Percentiles rank a stretch among this genome's conserved stretches.
These are phyloP conservation scores for Bombus vancouverensis DNA, from an alignment of 1,140 invertebrate genomes.

Conservation along the genomic window DNA sequence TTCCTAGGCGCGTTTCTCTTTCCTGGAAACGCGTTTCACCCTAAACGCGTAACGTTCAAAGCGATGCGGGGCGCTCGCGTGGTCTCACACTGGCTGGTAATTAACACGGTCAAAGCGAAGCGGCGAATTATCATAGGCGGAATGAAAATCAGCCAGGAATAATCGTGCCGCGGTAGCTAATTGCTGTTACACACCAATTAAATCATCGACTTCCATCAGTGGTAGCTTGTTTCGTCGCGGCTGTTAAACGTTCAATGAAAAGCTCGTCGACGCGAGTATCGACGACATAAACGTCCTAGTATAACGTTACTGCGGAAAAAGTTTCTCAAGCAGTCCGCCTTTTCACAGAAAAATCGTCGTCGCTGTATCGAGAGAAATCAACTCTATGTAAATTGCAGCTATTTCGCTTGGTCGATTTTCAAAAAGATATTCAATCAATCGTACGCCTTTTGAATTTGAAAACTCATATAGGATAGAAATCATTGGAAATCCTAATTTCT, in stretches of 20 bases:
- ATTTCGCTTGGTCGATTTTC: neutral
- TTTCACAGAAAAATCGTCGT: neutral
- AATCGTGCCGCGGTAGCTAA: constrained; percentile 57
- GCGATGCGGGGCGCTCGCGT: neutral
- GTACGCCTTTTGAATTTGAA: too few species aligned
- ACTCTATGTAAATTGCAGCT: neutral
- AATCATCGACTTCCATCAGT: constrained; percentile 60
- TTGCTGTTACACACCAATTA: constrained; percentile 64
- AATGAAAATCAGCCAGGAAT: constrained; percentile 57
- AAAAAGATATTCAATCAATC: neutral
- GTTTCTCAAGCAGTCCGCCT: neutral
- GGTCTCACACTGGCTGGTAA: constrained; percentile 33
- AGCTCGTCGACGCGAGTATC: constrained; percentile 14
- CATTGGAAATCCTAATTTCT: too few species aligned
- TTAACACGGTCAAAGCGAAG: constrained; percentile 58
- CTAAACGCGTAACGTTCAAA: constrained; percentile 17
- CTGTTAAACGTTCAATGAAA: constrained; percentile 20
- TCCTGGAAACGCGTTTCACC: neutral
- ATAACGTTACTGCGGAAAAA: neutral
- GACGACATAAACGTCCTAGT: neutral
- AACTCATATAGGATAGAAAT: too few species aligned
- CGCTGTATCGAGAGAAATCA: neutral
- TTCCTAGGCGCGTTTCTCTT: neutral
- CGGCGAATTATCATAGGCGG: constrained; percentile 61
- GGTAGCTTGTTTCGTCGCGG: constrained; percentile 25